Evolutionary conservation across 2,113 vertebrate genomes (phyloP).

Genomic region (Epinephelus cyanopodus): DNA sequence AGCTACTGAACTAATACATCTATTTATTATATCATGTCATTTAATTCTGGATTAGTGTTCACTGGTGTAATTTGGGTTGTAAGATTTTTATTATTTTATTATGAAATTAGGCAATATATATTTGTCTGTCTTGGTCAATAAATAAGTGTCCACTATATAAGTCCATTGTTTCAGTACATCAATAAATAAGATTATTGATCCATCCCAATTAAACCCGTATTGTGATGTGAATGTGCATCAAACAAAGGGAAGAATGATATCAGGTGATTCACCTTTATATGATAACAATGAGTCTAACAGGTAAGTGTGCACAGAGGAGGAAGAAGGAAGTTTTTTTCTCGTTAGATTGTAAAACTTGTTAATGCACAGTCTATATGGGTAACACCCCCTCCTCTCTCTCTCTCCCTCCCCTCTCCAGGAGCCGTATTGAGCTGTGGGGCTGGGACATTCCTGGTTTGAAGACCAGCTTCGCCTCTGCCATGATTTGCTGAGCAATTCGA

Average conservation of each 20-base stretch:
- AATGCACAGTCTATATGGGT: constrained; percentile 66
- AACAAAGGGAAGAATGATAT: neutral
- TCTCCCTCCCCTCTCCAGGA: constrained; percentile 56
- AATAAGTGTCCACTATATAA: neutral
- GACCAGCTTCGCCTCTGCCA: constrained; percentile 78
- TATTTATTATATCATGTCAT: neutral
- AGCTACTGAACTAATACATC: neutral
- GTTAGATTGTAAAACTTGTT: constrained; percentile 70
- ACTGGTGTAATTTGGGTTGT: neutral
- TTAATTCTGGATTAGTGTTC: neutral
- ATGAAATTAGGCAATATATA: neutral
- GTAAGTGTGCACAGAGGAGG: constrained; percentile 29
- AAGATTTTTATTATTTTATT: neutral
- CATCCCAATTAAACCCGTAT: neutral
- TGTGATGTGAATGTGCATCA: neutral
- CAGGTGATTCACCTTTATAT: constrained; percentile 15
- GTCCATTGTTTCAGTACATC: too few relatives aligned
- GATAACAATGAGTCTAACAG: constrained; percentile 15
- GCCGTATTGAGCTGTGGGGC: constrained; percentile 73
- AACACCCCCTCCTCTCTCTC: constrained; percentile 38
- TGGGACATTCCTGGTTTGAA: constrained; percentile 86
- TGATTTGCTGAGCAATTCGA: constrained; percentile 85
- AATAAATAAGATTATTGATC: too few relatives aligned
- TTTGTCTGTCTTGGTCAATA: neutral
- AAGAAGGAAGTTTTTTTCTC: constrained; percentile 45